Conservation (phyloP, 2,113 vertebrate genomes). For the Carlito syrichta region DNA sequence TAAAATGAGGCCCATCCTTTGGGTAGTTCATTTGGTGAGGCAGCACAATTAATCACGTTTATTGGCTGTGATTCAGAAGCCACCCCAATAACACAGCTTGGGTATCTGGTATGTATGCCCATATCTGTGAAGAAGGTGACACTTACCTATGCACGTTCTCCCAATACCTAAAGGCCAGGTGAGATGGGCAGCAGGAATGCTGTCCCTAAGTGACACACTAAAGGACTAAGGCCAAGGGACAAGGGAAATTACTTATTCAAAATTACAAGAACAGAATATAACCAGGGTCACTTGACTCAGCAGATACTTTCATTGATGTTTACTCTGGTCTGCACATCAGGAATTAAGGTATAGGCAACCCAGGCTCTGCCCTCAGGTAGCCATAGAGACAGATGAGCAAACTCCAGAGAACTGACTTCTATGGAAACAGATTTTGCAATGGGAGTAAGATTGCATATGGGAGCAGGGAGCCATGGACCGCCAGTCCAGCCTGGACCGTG, state of each 20-base stretch:
- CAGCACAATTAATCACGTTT: background rate
- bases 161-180: background rate
- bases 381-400: background rate
- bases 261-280: background rate
- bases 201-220: background rate
- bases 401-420: background rate
- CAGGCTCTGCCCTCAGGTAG: background rate
- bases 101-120: accelerated
- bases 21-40: background rate
- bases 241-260: background rate
- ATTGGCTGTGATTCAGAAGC: background rate
- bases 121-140: background rate
- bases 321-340: background rate
- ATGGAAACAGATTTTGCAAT: background rate
- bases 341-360: background rate
- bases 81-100: accelerated
- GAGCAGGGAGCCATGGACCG: too few relatives aligned
- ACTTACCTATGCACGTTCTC: accelerated
- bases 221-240: background rate
- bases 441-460: background rate
- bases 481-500: background rate
- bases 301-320: background rate
- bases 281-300: background rate
- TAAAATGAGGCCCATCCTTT: background rate
- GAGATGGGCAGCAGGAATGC: background rate